These are phyloP conservation scores for Anthrax anthrax DNA, from an alignment of 2,888 invertebrate species.

Conservation along the genomic window DNA sequence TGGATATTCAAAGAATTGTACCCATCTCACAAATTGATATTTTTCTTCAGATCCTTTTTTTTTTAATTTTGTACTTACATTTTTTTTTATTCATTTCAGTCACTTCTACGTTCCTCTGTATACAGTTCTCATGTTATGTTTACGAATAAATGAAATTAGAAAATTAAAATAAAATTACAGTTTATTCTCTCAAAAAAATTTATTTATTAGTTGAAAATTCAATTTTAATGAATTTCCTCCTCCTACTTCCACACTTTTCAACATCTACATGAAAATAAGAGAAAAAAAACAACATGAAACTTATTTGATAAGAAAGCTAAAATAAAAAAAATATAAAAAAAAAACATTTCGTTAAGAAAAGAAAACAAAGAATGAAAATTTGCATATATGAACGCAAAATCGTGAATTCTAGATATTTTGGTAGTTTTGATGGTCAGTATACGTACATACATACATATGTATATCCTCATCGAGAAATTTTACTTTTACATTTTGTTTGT, in stretches of 20 bases:
- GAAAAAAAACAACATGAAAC: too few relatives aligned
- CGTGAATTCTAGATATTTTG: too few relatives aligned
- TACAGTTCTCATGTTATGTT: too few relatives aligned
- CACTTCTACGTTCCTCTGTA: too few relatives aligned
- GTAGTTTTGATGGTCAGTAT: too few relatives aligned
- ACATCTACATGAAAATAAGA: too few relatives aligned
- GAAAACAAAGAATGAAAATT: neutral
- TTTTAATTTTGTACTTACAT: neutral
- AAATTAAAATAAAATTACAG: neutral
- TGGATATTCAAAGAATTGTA: slow-evolving; percentile 13
- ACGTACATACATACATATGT: too few relatives aligned
- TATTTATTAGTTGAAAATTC: slow-evolving; percentile 30
- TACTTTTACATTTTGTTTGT: too few relatives aligned
- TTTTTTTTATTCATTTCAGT: too few relatives aligned
- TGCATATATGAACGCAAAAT: neutral
- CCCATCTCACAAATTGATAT: slow-evolving; percentile 11
- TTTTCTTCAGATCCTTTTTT: slow-evolving; percentile 3
- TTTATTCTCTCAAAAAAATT: slow-evolving; percentile 10
- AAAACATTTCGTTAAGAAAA: neutral
- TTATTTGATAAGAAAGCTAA: too few relatives aligned
- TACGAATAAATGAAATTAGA: neutral
- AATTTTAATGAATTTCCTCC: slow-evolving; percentile 29
- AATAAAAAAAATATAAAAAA: neutral
- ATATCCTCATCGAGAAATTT: too few relatives aligned
- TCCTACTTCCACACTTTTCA: neutral